These are phyloP conservation scores for Colinus virginianus DNA, from an alignment of 2,113 vertebrate species.

Conservation along the genomic window DNA sequence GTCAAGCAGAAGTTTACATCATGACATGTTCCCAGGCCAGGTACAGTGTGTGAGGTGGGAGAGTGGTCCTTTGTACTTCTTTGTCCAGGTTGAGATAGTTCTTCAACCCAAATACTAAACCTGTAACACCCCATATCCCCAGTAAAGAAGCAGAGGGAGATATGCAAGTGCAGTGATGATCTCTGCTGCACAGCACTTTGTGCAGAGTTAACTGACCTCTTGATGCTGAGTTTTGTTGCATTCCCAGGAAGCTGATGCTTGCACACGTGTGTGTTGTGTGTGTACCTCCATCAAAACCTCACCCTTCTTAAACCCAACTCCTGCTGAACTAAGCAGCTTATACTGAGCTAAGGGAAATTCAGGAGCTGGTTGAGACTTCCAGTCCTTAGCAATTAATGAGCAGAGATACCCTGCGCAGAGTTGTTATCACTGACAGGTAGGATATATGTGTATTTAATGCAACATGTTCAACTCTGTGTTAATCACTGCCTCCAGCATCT, in stretches of 20 bases:
- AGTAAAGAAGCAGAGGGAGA: neutral
- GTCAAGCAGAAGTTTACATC: neutral
- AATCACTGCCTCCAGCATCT: neutral
- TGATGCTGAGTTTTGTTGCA: neutral
- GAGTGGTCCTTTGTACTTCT: neutral
- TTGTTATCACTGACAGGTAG: neutral
- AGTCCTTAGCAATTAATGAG: neutral
- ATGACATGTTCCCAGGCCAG: neutral
- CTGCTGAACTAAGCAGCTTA: neutral
- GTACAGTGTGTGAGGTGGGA: fast-evolving
- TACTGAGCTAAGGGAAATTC: neutral
- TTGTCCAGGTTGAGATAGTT: neutral
- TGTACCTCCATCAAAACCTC: neutral
- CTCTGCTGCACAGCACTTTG: neutral
- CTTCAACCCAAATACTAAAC: neutral
- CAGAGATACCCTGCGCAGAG: neutral
- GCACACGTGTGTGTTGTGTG: neutral
- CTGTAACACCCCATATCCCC: neutral
- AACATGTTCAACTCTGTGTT: neutral
- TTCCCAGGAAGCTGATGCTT: neutral
- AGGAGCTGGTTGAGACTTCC: neutral
- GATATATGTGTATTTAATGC: neutral
- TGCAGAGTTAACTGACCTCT: neutral
- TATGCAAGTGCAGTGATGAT: neutral
- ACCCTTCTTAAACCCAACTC: neutral